These are phyloP conservation scores for Hesperia comma DNA, from an alignment of 2,888 invertebrate genomes.

Conservation along the genomic window DNA sequence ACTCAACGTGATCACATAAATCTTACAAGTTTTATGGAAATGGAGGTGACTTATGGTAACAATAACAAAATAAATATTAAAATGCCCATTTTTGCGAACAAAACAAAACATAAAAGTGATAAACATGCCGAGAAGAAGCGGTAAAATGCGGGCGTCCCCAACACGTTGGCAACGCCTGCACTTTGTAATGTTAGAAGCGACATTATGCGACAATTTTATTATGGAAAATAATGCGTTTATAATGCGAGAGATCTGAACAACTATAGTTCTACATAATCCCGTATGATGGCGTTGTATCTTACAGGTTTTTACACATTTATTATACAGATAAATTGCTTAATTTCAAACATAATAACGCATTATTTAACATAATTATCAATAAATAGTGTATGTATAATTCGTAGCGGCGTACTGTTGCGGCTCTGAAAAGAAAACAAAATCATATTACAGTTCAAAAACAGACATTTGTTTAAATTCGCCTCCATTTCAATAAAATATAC, in stretches of 20 bases:
- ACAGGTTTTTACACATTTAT: background rate
- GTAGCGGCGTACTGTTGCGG: constrained; percentile 15
- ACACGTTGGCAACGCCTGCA: constrained; percentile 60
- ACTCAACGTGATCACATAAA: constrained; percentile 18
- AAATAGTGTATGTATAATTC: constrained; percentile 48
- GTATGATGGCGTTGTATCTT: background rate
- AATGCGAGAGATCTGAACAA: background rate
- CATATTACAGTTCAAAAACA: constrained; percentile 51
- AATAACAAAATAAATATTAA: constrained; percentile 51
- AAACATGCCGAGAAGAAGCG: constrained; percentile 52
- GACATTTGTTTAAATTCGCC: constrained; percentile 74
- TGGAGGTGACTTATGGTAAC: constrained; percentile 67
- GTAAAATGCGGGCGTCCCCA: constrained; percentile 59
- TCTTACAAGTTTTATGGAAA: constrained; percentile 65
- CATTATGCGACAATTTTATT: constrained; percentile 38
- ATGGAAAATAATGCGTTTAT: constrained; percentile 44
- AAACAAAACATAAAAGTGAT: constrained; percentile 43
- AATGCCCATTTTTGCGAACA: constrained; percentile 79
- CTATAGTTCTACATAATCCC: background rate
- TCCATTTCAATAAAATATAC: constrained; percentile 76
- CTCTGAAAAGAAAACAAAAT: constrained; percentile 38
- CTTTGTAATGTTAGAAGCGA: constrained; percentile 48
- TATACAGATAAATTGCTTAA: background rate
- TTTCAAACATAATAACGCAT: constrained; percentile 26
- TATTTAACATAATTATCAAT: constrained; percentile 36